These are phyloP conservation scores for Drosophila kikkawai DNA, from an alignment of 1,140 invertebrate genomes.

Conservation along the genomic window DNA sequence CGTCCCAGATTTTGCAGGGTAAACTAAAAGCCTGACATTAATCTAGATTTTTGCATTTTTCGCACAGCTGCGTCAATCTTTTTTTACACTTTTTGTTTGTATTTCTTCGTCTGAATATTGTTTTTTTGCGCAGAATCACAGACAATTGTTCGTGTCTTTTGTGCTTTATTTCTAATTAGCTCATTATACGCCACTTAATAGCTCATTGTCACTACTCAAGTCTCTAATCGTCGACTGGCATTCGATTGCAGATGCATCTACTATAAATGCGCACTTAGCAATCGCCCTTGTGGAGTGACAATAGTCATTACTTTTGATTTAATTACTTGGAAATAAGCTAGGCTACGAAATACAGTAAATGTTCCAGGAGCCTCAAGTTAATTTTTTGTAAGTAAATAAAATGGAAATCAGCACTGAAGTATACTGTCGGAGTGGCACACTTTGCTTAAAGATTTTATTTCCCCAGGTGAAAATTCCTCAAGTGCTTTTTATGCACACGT, in stretches of 20 bases:
- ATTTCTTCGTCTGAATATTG: not conserved
- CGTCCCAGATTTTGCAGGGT: slow-evolving; percentile 58
- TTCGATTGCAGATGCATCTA: slow-evolving; percentile 51
- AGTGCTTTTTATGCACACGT: slow-evolving; percentile 82
- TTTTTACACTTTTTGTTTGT: slow-evolving; percentile 10
- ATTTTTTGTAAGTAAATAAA: no score
- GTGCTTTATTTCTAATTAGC: slow-evolving; percentile 67
- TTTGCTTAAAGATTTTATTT: slow-evolving; percentile 65
- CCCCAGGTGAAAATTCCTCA: slow-evolving; percentile 60
- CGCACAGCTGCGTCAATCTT: slow-evolving; percentile 64
- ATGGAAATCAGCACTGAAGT: no score
- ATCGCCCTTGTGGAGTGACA: slow-evolving; percentile 4
- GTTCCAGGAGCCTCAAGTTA: not conserved
- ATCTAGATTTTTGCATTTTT: slow-evolving; percentile 76
- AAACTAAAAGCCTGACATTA: slow-evolving; percentile 64
- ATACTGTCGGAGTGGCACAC: slow-evolving; percentile 52
- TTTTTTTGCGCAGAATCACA: not conserved
- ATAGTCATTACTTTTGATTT: slow-evolving; percentile 5
- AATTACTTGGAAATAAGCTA: not conserved
- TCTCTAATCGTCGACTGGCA: slow-evolving; percentile 39
- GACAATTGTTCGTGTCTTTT: slow-evolving; percentile 43
- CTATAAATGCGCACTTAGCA: slow-evolving; percentile 57
- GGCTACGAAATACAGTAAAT: no score
- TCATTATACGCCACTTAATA: slow-evolving; percentile 65
- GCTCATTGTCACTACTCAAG: slow-evolving; percentile 56